Conservation (phyloP, 2,797 vertebrate species). For the Acanthis flammea region DNA sequence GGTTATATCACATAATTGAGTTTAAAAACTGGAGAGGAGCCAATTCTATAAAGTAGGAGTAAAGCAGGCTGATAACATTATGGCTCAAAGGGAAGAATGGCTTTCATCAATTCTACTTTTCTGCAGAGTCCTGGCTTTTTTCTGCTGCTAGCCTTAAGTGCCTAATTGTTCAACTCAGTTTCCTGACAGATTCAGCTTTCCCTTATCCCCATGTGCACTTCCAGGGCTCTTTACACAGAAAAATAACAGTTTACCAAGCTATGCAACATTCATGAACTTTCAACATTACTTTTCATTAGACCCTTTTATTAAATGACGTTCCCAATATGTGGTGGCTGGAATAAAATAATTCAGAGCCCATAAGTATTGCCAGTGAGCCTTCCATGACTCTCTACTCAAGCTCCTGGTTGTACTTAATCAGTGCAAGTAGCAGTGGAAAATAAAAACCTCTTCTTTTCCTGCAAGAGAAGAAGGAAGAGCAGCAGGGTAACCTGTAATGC, state of each 20-base stretch:
- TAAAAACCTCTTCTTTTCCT: neutral
- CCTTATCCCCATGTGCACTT: neutral
- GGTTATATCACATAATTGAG: neutral
- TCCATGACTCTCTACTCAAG: neutral
- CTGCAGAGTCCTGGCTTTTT: neutral
- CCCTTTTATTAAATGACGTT: neutral
- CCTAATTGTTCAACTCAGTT: neutral
- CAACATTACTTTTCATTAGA: neutral
- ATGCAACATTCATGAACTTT: neutral
- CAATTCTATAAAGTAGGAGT: neutral
- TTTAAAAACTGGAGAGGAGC: neutral
- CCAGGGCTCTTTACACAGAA: neutral
- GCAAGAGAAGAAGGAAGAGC: neutral
- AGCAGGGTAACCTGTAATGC: neutral
- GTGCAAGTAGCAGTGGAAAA: neutral
- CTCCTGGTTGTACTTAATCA: neutral
- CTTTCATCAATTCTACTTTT: constrained; percentile 42
- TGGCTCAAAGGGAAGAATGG: constrained; percentile 3
- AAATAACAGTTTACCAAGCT: neutral
- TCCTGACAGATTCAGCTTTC: constrained; percentile 6
- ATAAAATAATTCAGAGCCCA: neutral
- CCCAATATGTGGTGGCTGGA: neutral
- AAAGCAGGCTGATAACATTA: neutral
- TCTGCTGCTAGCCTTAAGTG: neutral
- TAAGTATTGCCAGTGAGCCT: neutral